Base-by-base conservation (phyloP, 1,140 invertebrate genomes). In the Heliconius eleuchia region DNA sequence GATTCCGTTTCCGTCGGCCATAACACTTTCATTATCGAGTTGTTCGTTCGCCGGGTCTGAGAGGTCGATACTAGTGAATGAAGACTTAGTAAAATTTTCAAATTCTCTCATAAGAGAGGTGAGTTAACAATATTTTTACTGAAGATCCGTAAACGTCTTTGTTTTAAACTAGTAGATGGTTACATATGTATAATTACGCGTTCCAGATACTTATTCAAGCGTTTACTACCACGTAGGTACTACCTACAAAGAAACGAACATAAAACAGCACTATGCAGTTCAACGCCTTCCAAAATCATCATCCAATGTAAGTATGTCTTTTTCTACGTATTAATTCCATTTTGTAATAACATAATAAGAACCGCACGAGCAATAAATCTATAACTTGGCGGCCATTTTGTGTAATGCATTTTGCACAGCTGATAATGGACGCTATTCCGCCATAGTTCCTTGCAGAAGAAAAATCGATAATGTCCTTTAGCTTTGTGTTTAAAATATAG, bases 41-140 rank as follows among this genome's bases (percentile, higher is more conserved):
- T 95, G 95, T 95, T 96, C 95, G 94, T 95, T 95, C 95, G 91
- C 94, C 94, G 94, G 95, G 95, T 94, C 91, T 93, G 93, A 89
- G 88, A 86, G 91, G 83, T 86, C 88, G 87, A 88, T 71, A 66
- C 85, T 81, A 83, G 92, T 93, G 89, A 91, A 94, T 95, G 93
- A 90, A 84, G 86, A 91, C 89, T 80, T 84, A 83, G 83, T 82
- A 88, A 87, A 87, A 82, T 88, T 86, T 88, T 85, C 74, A 91
- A 88, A 94, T 91, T 94, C 94, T 94, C 94, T 88, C 86, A 88
- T 80, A 89, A 85, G 93, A 95, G 94, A 94, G 94, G 93, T 95
- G 85, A 91, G 88, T 89, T 77, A 8, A 16, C 11, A 66, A 27
- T 66, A 27, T 27, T 66, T 30, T 66, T 66, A 13, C 13, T 66